A percentile compares a stretch with the other conserved stretches of the same genome.
These are phyloP conservation scores for Seriola quinqueradiata DNA, from an alignment of 2,113 vertebrate genomes.

Conservation along the genomic window DNA sequence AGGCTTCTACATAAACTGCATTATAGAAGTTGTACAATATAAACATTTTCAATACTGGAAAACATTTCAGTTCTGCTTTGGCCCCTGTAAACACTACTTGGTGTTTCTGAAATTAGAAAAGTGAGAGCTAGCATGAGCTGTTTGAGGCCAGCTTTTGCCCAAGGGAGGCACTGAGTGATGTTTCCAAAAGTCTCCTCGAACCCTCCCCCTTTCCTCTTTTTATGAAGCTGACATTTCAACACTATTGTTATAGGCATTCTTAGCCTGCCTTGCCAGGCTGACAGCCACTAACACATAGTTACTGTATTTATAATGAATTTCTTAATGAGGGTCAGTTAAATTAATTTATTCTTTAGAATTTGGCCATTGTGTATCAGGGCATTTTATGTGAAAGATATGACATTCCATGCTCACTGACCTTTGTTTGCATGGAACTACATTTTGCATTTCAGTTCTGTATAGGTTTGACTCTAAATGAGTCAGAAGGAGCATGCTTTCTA, in stretches of 20 bases:
- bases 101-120: conserved; percentile 23
- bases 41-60: conserved; percentile 1
- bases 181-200: conserved; percentile 15
- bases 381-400: not conserved
- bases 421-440: not conserved
- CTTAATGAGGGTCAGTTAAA: not conserved
- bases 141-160: conserved; percentile 23
- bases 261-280: not conserved
- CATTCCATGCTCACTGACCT: not conserved
- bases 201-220: conserved; percentile 18
- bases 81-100: not conserved
- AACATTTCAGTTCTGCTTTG: conserved; percentile 3
- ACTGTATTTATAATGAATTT: not conserved
- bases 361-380: not conserved
- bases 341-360: not conserved
- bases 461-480: not conserved
- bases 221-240: conserved; percentile 36
- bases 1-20: conserved; percentile 37
- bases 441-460: not conserved
- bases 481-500: not conserved
- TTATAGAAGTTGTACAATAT: not conserved
- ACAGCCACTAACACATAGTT: not conserved
- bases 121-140: conserved; percentile 19
- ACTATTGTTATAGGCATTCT: not conserved
- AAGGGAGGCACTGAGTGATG: conserved; percentile 29